A percentile compares a stretch with the other conserved stretches of the same genome.
phyloP scores from a whole-genome alignment of 1,140 invertebrate species.

The Sminthurides bifidus region DNA sequence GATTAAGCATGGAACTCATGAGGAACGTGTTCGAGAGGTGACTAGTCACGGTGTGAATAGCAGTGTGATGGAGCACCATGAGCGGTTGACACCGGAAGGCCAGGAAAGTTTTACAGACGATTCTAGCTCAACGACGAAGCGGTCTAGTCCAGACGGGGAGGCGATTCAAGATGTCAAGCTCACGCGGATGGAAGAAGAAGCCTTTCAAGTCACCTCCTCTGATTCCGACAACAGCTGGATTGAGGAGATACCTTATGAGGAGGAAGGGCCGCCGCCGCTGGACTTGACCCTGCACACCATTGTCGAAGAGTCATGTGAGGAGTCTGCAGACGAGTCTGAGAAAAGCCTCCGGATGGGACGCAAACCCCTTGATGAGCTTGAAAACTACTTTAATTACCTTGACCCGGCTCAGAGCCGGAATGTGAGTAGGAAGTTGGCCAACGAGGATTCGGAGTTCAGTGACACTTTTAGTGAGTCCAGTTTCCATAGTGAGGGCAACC shows the following conservation, averaged over 20 bases:
- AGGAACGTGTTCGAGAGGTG: too few relatives aligned
- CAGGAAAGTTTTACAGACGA: conserved; percentile 3
- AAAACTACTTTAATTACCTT: conserved; percentile 69
- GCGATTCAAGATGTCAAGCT: too few relatives aligned
- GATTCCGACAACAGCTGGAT: conserved; percentile 29
- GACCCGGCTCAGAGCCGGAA: conserved; percentile 34
- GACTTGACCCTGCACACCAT: conserved; percentile 87
- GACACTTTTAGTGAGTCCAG: conserved; percentile 52
- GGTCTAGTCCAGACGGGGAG: conserved; percentile 6
- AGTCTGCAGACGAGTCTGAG: conserved; percentile 45
- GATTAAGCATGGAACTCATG: background rate
- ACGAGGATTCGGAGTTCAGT: conserved; percentile 38
- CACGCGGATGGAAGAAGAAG: conserved; percentile 12
- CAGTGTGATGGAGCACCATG: conserved; percentile 2
- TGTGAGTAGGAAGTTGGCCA: conserved; percentile 33
- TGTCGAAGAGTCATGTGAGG: conserved; percentile 84
- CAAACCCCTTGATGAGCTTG: conserved; percentile 49
- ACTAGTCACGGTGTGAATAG: too few relatives aligned
- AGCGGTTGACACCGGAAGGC: conserved; percentile 3
- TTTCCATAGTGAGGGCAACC: background rate
- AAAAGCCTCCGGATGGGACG: conserved; percentile 44
- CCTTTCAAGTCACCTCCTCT: conserved; percentile 4
- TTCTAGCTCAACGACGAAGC: background rate
- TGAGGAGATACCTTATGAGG: conserved; percentile 29
- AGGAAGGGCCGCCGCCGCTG: conserved; percentile 26